These are phyloP conservation scores for Pentalonia nigronervosa DNA, from an alignment of 1,140 invertebrate genomes.

Conservation along the genomic window DNA sequence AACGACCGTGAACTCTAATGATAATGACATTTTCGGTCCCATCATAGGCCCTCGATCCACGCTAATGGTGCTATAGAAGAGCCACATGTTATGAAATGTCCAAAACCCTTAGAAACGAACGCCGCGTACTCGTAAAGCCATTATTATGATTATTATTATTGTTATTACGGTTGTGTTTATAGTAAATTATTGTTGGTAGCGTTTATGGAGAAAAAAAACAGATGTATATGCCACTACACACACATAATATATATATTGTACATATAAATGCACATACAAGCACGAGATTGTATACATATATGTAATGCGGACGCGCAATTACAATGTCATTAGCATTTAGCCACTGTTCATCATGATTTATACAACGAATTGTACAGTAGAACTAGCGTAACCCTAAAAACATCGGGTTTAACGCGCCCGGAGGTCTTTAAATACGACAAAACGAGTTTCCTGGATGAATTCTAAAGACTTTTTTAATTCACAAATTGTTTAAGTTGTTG, in stretches of 20 bases:
- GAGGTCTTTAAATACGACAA: conserved; percentile 20
- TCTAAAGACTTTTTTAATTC: conserved; percentile 10
- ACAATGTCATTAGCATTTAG: conserved; percentile 49
- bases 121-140: neutral
- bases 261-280: neutral
- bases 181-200: conserved; percentile 36
- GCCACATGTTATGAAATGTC: conserved; percentile 49
- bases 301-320: neutral
- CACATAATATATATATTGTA: neutral
- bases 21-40: conserved; percentile 52
- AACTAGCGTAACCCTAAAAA: neutral
- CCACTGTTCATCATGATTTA: conserved; percentile 40
- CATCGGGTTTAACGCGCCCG: conserved; percentile 4
- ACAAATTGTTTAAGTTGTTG: conserved; percentile 13
- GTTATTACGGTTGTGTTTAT: conserved; percentile 24
- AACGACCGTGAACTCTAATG: conserved; percentile 52
- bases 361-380: neutral
- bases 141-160: conserved; percentile 36
- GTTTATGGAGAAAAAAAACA: neutral
- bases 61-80: conserved; percentile 49
- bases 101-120: conserved; percentile 45
- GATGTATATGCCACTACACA: neutral
- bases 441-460: conserved; percentile 27
- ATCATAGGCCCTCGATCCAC: conserved; percentile 21
- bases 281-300: neutral